A percentile compares a stretch with the other conserved stretches of the same genome.
Evolutionary conservation across 2,888 invertebrate species (phyloP).

Genomic region (Spisula subtruncata): DNA sequence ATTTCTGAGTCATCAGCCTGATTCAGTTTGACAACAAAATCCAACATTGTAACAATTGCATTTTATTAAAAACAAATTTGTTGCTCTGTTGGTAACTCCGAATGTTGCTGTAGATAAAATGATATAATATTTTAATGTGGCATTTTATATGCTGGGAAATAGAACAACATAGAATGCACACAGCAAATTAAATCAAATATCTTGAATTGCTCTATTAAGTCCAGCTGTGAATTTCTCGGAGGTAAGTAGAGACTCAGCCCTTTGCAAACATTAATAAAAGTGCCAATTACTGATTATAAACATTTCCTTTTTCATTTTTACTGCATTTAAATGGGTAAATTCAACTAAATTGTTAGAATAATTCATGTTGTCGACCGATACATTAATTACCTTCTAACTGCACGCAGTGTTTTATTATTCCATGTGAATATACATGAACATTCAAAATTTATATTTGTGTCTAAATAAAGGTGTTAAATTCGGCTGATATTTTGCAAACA

Average conservation of each 20-base stretch:
- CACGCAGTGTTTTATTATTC: neutral
- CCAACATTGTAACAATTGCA: neutral
- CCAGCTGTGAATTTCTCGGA: constrained; percentile 19
- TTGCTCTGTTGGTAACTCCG: neutral
- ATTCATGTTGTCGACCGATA: neutral
- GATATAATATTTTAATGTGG: constrained; percentile 15
- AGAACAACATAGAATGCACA: neutral
- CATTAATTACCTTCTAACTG: constrained; percentile 6
- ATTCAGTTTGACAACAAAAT: neutral
- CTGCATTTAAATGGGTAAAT: neutral
- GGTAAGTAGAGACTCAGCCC: neutral
- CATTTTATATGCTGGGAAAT: neutral
- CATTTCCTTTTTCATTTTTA: constrained; percentile 4
- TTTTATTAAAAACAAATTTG: neutral
- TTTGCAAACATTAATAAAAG: neutral
- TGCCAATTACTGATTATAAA: constrained; percentile 25
- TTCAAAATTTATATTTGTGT: neutral
- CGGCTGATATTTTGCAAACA: constrained; percentile 16
- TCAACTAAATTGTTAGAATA: neutral
- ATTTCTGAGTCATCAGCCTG: neutral
- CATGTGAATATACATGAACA: neutral
- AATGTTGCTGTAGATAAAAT: neutral
- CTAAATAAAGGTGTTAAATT: neutral
- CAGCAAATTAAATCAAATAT: neutral
- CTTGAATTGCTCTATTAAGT: constrained; percentile 1